phyloP scores from a whole-genome alignment of 2,797 vertebrate genomes.

The Sylvia borin region DNA sequence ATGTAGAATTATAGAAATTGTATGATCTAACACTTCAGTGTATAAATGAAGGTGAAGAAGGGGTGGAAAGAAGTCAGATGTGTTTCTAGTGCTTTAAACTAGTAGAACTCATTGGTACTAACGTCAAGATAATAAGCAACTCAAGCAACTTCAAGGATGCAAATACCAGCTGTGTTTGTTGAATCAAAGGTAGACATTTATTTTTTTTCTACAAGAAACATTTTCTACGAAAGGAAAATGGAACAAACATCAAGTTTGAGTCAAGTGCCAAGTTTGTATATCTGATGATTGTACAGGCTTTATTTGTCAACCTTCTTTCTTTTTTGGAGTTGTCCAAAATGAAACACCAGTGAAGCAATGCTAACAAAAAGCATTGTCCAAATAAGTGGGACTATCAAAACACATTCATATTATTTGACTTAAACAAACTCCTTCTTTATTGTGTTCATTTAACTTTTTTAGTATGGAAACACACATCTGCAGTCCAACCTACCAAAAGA shows the following conservation, averaged over 20 bases:
- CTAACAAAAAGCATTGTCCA: background rate
- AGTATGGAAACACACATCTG: background rate
- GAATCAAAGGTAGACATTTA: background rate
- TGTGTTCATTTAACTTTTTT: background rate
- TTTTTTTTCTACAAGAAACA: background rate
- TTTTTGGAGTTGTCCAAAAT: background rate
- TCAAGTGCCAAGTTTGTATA: background rate
- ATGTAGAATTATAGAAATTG: background rate
- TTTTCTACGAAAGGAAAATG: background rate
- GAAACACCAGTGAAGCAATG: background rate
- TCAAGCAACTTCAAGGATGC: background rate
- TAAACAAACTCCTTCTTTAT: background rate
- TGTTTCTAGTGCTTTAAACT: background rate
- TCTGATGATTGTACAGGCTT: background rate
- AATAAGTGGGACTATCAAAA: slow-evolving; percentile 1
- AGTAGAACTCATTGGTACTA: background rate
- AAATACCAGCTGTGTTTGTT: background rate
- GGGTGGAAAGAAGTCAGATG: background rate
- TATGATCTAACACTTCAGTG: background rate
- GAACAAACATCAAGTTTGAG: background rate
- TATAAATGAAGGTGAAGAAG: background rate
- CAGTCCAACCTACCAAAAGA: background rate
- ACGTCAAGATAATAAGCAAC: background rate
- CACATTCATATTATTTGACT: background rate
- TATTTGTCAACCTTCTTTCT: background rate